A percentile compares a stretch with the other conserved stretches of the same genome.
phyloP scores from a whole-genome alignment of 2,797 vertebrate genomes.

The Falco columbarius region DNA sequence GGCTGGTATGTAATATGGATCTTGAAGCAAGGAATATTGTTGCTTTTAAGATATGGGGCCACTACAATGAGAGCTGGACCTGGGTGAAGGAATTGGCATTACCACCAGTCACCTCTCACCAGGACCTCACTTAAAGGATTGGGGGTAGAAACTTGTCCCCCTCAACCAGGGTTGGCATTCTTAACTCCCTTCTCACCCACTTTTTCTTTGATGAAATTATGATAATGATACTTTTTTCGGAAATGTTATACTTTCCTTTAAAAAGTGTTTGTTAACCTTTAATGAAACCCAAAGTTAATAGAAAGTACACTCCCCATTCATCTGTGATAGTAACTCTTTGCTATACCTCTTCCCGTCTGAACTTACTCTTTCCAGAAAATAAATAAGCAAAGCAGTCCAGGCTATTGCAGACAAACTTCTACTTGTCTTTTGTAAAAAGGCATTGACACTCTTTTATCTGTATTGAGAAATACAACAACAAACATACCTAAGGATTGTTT shows the following conservation, averaged over 20 bases:
- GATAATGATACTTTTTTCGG: not conserved
- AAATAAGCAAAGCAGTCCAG: not conserved
- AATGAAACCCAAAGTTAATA: not conserved
- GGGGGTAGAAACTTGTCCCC: not conserved
- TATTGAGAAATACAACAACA: not conserved
- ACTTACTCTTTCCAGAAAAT: not conserved
- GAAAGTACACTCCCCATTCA: not conserved
- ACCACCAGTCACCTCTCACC: fast-evolving
- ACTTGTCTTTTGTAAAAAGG: not conserved
- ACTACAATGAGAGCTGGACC: not conserved
- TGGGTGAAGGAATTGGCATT: not conserved
- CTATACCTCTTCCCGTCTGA: not conserved
- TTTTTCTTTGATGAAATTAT: not conserved
- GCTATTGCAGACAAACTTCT: not conserved
- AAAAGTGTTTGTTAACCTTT: not conserved
- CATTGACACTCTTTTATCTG: not conserved
- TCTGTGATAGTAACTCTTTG: not conserved
- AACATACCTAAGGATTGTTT: not conserved
- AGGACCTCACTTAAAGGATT: not conserved
- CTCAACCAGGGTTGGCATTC: not conserved
- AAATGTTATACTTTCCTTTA: not conserved
- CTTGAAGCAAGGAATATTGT: not conserved
- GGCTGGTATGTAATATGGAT: not conserved
- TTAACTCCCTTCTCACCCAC: not conserved
- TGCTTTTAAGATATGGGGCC: fast-evolving